Conservation (phyloP, 2,797 vertebrate species). For the Manis crassicaudata region DNA sequence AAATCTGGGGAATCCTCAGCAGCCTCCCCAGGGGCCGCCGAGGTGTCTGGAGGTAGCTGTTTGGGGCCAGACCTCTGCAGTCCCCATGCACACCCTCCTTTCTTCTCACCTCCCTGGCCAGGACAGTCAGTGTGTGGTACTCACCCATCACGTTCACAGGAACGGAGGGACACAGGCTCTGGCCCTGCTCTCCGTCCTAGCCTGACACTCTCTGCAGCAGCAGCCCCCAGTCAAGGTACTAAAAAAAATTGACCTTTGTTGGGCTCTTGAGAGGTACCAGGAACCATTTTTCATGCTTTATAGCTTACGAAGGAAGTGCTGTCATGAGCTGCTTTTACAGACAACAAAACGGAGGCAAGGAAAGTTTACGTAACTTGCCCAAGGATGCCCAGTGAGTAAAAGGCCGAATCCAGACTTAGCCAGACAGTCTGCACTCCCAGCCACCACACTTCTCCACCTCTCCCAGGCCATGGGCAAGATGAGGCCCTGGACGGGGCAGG, state of each 20-base stretch:
- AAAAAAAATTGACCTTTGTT: neutral
- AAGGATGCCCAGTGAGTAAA: neutral
- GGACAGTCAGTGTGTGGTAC: neutral
- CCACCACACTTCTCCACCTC: too few species aligned
- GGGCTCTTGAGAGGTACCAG: neutral
- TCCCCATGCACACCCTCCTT: neutral
- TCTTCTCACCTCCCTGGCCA: neutral
- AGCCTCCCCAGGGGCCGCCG: neutral
- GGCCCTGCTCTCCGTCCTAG: neutral
- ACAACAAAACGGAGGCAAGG: neutral
- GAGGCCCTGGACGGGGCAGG: neutral
- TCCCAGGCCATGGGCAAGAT: rapidly evolving
- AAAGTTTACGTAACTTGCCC: neutral
- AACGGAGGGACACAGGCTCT: neutral
- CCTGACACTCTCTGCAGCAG: neutral
- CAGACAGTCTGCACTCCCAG: neutral
- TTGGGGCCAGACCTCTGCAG: too few species aligned
- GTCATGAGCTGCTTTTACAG: neutral
- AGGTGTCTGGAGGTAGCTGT: neutral
- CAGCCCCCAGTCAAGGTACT: neutral
- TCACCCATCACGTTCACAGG: neutral
- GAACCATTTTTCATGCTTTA: too few species aligned
- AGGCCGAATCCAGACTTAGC: neutral
- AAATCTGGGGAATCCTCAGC: neutral
- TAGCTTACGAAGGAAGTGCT: neutral